Percentiles rank a stretch among this genome's conserved stretches.
These are phyloP conservation scores for Dicrostonyx torquatus DNA, from an alignment of 2,797 vertebrate species.

Conservation along the genomic window DNA sequence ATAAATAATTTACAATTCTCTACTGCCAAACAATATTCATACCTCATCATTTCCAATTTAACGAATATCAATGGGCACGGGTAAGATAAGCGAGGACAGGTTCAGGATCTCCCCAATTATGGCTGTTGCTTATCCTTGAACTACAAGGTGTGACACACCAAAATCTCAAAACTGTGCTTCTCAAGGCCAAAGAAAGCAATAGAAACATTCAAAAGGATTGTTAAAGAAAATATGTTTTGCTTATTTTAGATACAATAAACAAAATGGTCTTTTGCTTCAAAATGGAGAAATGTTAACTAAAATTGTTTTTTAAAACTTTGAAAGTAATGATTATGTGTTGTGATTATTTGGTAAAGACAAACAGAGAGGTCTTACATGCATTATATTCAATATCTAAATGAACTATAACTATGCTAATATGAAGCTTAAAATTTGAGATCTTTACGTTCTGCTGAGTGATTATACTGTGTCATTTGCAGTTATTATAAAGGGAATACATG, in stretches of 20 bases:
- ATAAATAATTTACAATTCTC: constrained; percentile 82
- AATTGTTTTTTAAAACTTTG: not conserved
- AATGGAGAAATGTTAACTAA: not conserved
- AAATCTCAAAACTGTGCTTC: constrained; percentile 4
- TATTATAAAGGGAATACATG: not conserved
- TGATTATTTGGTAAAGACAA: not conserved
- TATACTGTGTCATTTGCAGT: not conserved
- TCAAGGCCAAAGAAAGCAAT: not conserved
- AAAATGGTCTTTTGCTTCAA: not conserved
- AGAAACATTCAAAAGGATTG: not conserved
- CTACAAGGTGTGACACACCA: constrained; percentile 41
- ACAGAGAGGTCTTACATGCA: not conserved
- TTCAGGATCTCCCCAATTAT: constrained; percentile 77
- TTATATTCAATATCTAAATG: not conserved
- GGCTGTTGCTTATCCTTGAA: constrained; percentile 69
- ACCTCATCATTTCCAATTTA: constrained; percentile 84
- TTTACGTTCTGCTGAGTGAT: not conserved
- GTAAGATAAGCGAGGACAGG: constrained; percentile 75
- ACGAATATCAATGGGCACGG: constrained; percentile 81
- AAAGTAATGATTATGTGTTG: not conserved
- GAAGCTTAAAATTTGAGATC: not conserved
- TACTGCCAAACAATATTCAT: constrained; percentile 82
- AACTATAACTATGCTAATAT: constrained; percentile 1
- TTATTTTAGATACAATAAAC: not conserved
- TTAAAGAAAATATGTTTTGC: constrained; percentile 2